A percentile compares a stretch with the other conserved stretches of the same genome.
These are phyloP conservation scores for Clytia hemisphaerica DNA, from an alignment of 30 jellyfish, hydroid and myxozoan species.

Conservation along the genomic window DNA sequence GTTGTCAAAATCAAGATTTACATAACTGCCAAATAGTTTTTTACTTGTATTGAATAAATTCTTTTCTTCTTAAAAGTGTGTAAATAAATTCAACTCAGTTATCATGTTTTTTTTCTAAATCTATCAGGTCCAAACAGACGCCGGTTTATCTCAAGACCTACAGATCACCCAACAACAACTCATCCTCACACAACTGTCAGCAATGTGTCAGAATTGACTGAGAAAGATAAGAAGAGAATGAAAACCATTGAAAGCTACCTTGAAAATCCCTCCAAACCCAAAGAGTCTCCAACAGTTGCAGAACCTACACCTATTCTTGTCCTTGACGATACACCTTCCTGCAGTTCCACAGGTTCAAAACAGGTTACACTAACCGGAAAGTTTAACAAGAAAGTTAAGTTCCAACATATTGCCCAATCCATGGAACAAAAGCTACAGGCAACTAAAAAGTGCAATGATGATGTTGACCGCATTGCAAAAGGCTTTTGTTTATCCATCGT, in stretches of 20 bases:
- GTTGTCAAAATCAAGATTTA: no score
- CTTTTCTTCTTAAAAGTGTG: no score
- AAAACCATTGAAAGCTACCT: no score
- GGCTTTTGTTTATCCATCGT: not conserved
- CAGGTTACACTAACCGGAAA: not conserved
- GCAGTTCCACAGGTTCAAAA: not conserved
- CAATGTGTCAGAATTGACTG: not conserved
- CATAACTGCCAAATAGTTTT: no score
- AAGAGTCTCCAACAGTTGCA: no score
- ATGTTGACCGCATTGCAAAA: not conserved
- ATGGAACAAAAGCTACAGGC: not conserved
- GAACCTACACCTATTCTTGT: not conserved
- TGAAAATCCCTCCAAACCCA: no score
- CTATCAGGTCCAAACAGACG: not conserved
- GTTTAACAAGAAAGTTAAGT: not conserved
- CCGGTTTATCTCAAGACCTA: not conserved
- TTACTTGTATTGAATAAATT: no score
- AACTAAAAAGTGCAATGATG: not conserved
- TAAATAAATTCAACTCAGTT: not conserved
- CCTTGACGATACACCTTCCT: not conserved
- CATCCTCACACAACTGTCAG: not conserved
- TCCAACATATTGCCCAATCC: not conserved
- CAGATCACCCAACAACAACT: not conserved
- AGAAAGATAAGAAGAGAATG: no score
- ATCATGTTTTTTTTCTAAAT: not conserved